Evolutionary conservation across 2,797 vertebrate genomes (phyloP).

Genomic region (Chrysocyon brachyurus): DNA sequence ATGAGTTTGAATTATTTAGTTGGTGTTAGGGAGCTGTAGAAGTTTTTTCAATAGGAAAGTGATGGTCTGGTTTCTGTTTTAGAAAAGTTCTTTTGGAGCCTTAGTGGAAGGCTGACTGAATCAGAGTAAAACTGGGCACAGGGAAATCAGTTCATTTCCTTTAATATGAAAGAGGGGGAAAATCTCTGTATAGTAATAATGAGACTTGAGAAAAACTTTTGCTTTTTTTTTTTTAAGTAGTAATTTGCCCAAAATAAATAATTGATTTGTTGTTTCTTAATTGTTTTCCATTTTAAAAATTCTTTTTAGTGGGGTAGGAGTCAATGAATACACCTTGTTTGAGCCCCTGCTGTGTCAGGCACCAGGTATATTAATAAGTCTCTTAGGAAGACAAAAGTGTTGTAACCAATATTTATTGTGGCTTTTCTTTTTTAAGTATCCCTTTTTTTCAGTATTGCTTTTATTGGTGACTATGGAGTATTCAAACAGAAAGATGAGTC

Average conservation of each 20-base stretch:
- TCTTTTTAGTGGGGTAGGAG: background rate
- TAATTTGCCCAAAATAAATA: slow-evolving; percentile 19
- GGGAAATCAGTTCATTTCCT: slow-evolving; percentile 55
- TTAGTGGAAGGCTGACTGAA: background rate
- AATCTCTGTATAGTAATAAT: slow-evolving; percentile 35
- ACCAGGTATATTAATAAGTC: background rate
- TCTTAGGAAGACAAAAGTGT: background rate
- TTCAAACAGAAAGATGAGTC: slow-evolving; percentile 5
- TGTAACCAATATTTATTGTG: slow-evolving; percentile 23
- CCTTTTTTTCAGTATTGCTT: background rate
- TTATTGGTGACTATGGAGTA: background rate
- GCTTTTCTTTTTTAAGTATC: slow-evolving; percentile 8
- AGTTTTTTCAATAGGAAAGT: slow-evolving; percentile 38
- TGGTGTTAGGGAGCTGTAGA: background rate
- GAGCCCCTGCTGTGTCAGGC: background rate
- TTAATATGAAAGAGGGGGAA: background rate
- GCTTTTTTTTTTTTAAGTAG: background rate
- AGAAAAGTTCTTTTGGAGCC: slow-evolving; percentile 12
- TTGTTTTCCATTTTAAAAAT: background rate
- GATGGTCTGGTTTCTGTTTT: background rate
- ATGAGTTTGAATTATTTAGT: background rate
- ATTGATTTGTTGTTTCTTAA: background rate
- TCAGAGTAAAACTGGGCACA: background rate
- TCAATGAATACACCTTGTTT: background rate
- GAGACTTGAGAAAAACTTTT: slow-evolving; percentile 39